Conservation (phyloP, 2,113 vertebrate genomes). For the Brachionichthys hirsutus region DNA sequence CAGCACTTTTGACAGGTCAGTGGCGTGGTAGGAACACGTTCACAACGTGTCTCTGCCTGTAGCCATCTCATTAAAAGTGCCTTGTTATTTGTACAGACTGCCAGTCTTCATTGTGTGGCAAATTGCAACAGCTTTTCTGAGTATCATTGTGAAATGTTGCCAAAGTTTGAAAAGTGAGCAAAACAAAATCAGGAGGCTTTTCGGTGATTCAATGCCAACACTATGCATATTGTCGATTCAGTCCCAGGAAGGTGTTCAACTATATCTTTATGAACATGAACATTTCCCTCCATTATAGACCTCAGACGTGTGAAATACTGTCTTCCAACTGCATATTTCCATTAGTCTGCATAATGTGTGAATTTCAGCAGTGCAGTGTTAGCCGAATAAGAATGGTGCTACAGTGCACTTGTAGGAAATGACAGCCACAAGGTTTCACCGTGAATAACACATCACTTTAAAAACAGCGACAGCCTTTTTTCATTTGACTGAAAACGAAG, state of each 20-base stretch:
- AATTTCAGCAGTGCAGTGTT: no score
- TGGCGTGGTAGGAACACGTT: conserved; percentile 37
- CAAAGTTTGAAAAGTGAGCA: conserved; percentile 52
- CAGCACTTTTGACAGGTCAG: conserved; percentile 60
- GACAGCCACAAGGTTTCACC: no score
- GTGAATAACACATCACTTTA: no score
- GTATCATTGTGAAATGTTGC: conserved; percentile 32
- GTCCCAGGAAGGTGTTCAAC: conserved; percentile 48
- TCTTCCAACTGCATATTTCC: no score
- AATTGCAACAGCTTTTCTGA: conserved; percentile 26
- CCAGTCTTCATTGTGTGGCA: conserved; percentile 49
- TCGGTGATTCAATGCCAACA: conserved; percentile 46
- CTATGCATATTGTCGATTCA: conserved; percentile 59
- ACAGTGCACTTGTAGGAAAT: no score
- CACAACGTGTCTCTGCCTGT: conserved; percentile 51
- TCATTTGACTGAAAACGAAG: no score
- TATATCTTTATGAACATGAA: conserved; percentile 56
- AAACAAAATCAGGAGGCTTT: conserved; percentile 51
- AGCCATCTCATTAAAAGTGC: conserved; percentile 63
- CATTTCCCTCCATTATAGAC: conserved; percentile 8
- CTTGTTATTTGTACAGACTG: conserved; percentile 56
- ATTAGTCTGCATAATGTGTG: not conserved
- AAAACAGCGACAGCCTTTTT: no score
- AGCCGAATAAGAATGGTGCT: no score
- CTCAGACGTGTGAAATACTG: no score